Conservation (phyloP, 1,140 invertebrate genomes). For the Meloidogyne floridensis region DNA sequence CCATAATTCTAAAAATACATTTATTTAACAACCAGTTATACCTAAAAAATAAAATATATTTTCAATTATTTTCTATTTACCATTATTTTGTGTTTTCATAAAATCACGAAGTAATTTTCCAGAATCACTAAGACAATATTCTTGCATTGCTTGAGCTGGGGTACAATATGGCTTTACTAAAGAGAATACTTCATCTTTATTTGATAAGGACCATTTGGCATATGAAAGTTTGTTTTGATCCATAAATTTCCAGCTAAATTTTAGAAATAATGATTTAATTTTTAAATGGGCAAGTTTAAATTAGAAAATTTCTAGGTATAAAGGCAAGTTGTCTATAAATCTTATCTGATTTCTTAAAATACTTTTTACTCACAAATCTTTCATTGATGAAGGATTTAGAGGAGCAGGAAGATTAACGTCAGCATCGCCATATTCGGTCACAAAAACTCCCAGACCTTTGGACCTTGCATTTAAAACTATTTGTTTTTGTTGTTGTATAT, state of each 20-base stretch:
- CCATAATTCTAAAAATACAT: too few relatives aligned
- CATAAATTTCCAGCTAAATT: conserved; percentile 1
- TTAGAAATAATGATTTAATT: neutral
- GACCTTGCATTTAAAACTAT: neutral
- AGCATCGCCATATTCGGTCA: neutral
- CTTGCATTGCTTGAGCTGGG: neutral
- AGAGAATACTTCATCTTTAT: neutral
- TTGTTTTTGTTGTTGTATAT: neutral
- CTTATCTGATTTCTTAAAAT: too few relatives aligned
- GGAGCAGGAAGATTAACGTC: neutral
- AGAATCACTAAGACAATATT: neutral
- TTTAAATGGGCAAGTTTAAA: too few relatives aligned
- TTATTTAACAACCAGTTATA: too few relatives aligned
- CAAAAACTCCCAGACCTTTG: neutral
- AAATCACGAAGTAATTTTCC: neutral
- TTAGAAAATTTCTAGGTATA: too few relatives aligned
- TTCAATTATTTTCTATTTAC: neutral
- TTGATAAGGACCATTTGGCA: neutral
- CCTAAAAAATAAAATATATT: too few relatives aligned
- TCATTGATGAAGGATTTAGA: neutral
- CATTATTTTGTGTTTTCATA: neutral
- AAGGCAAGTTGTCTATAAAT: too few relatives aligned
- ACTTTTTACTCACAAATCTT: neutral
- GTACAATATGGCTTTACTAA: neutral
- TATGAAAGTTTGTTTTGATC: neutral